phyloP scores from a whole-genome alignment of 2,113 vertebrate species.

The Lepus timidus region DNA sequence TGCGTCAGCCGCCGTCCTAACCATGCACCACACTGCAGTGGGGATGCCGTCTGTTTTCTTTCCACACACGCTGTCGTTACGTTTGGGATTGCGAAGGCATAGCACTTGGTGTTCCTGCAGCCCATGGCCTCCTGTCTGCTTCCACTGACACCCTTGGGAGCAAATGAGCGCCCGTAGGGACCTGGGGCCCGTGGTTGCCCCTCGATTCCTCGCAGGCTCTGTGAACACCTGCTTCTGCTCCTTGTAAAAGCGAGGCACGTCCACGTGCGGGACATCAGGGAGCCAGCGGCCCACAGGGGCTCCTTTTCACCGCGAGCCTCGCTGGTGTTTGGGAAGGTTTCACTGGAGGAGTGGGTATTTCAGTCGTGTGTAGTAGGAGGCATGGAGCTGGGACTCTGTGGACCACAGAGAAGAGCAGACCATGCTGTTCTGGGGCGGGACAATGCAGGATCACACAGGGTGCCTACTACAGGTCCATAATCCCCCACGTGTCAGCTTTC shows the following conservation, averaged over 20 bases:
- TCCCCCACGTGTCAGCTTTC: background rate
- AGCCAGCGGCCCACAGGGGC: background rate
- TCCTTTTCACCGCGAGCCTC: background rate
- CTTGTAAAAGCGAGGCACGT: background rate
- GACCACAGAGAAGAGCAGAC: background rate
- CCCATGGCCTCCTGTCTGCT: fast-evolving
- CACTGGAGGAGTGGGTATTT: background rate
- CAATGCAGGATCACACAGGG: background rate
- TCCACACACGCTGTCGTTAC: no score
- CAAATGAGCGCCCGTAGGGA: no score
- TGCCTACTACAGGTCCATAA: background rate
- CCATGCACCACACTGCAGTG: no score
- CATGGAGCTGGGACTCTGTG: background rate
- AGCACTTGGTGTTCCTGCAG: background rate
- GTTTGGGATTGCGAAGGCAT: background rate
- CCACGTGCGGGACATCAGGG: background rate
- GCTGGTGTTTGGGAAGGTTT: background rate
- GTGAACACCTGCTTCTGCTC: background rate
- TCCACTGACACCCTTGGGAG: background rate
- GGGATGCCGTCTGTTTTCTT: no score
- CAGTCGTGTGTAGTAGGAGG: background rate
- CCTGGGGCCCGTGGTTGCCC: background rate
- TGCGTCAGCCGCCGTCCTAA: background rate
- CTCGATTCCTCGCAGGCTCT: background rate
- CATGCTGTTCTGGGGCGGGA: background rate